These are phyloP conservation scores for Aurelia sp. DNA, from an alignment of 30 jellyfish, hydroid and myxozoan species.

Conservation along the genomic window DNA sequence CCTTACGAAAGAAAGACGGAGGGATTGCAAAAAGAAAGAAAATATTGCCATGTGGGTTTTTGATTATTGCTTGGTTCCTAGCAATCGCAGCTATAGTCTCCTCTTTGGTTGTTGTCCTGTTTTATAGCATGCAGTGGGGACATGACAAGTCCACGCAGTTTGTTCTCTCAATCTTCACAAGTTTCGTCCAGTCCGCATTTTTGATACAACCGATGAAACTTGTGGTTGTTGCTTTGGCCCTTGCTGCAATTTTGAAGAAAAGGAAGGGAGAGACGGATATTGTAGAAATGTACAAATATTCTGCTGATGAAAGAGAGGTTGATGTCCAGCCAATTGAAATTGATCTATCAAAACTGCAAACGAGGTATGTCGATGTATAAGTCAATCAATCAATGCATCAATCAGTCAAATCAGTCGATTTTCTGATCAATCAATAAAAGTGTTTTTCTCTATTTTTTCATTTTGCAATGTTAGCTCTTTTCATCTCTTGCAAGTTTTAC, in stretches of 20 bases:
- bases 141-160: slow-evolving; percentile 71
- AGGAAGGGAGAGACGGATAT: slow-evolving; percentile 42
- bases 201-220: slow-evolving; percentile 80
- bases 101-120: slow-evolving; percentile 58
- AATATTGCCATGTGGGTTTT: slow-evolving; percentile 50
- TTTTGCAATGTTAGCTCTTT: no score
- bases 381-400: no score
- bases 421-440: no score
- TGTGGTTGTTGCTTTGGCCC: slow-evolving; percentile 56
- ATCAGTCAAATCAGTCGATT: no score
- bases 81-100: slow-evolving; percentile 26
- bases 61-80: slow-evolving; percentile 54
- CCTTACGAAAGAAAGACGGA: not conserved
- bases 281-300: slow-evolving; percentile 49
- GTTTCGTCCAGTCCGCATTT: slow-evolving; percentile 78
- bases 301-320: slow-evolving; percentile 31
- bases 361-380: slow-evolving; percentile 4
- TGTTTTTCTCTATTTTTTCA: no score
- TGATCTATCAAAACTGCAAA: slow-evolving; percentile 42
- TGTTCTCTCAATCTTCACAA: slow-evolving; percentile 67
- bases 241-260: slow-evolving; percentile 65
- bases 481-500: no score
- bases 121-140: slow-evolving; percentile 94
- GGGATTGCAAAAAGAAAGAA: slow-evolving; percentile 5
- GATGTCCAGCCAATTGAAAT: slow-evolving; percentile 7